Conservation (phyloP, 2,797 vertebrate species). For the Gobio occitaniae region DNA sequence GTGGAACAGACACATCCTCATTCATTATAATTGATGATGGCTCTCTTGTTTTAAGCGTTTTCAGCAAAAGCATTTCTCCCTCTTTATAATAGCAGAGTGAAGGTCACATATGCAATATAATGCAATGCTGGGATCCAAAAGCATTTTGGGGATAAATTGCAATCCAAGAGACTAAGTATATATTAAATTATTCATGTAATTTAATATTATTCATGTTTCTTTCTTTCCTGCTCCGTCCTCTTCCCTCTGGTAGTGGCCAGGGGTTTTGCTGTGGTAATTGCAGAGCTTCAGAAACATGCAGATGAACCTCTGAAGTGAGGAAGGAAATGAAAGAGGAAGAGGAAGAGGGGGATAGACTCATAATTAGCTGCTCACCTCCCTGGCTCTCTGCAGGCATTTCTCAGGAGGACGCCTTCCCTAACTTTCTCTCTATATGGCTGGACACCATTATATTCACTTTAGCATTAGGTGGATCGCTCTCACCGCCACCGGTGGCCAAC, state of each 20-base stretch:
- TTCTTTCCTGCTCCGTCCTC: constrained; percentile 40
- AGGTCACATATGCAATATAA: constrained; percentile 14
- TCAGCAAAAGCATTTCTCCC: constrained; percentile 6
- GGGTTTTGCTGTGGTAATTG: constrained; percentile 73
- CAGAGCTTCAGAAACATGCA: constrained; percentile 78
- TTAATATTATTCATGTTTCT: constrained; percentile 47
- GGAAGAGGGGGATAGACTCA: constrained; percentile 68
- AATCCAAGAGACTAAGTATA: constrained; percentile 30
- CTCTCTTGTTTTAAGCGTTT: constrained; percentile 19
- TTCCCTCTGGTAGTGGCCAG: constrained; percentile 67
- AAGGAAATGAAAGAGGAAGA: constrained; percentile 59
- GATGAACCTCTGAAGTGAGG: constrained; percentile 70
- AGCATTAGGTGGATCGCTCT: constrained; percentile 7
- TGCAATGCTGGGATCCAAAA: constrained; percentile 11
- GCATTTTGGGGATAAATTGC: constrained; percentile 25
- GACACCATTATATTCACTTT: constrained; percentile 67
- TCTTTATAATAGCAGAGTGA: constrained; percentile 9
- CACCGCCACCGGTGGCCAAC: not conserved
- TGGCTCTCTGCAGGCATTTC: constrained; percentile 42
- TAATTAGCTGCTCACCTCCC: constrained; percentile 69
- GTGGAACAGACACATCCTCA: constrained; percentile 3
- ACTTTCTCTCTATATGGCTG: constrained; percentile 63
- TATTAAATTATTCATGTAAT: constrained; percentile 41
- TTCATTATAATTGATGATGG: constrained; percentile 33
- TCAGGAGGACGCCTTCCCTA: constrained; percentile 22